A percentile compares a stretch with the other conserved stretches of the same genome.
Evolutionary conservation across 2,888 invertebrate species (phyloP).

Genomic region (Odontomyia ornata): DNA sequence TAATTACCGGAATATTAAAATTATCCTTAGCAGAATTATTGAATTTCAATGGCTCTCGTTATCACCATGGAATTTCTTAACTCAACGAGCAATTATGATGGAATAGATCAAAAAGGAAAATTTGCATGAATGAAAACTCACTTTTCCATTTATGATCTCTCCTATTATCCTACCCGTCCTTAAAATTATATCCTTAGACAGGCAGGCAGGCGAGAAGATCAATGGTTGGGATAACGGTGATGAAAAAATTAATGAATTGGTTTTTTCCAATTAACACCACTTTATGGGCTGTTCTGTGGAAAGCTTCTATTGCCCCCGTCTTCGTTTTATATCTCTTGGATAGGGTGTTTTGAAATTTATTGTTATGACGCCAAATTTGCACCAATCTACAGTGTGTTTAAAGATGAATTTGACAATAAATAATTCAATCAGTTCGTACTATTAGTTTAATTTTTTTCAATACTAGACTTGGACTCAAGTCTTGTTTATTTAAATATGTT

Average conservation of each 20-base stretch:
- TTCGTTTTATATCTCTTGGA: not conserved
- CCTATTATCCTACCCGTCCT: not conserved
- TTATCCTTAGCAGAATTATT: not conserved
- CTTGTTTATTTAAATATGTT: too few relatives aligned
- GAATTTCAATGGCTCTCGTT: not conserved
- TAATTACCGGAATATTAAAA: too few relatives aligned
- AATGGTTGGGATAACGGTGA: constrained; percentile 40
- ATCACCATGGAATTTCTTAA: not conserved
- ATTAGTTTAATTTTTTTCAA: too few relatives aligned
- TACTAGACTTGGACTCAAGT: too few relatives aligned
- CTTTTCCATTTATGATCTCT: not conserved
- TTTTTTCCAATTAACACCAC: constrained; percentile 49
- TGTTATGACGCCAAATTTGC: too few relatives aligned
- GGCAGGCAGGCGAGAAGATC: constrained; percentile 11
- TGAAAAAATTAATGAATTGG: constrained; percentile 50
- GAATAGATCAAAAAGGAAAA: constrained; percentile 10
- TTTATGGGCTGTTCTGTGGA: constrained; percentile 2
- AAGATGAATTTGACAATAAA: too few relatives aligned
- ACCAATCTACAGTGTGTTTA: too few relatives aligned
- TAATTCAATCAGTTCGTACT: too few relatives aligned
- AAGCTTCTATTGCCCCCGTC: not conserved
- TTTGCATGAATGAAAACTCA: not conserved
- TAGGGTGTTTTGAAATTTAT: not conserved
- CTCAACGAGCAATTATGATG: constrained; percentile 1
- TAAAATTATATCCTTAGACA: constrained; percentile 29